Evolutionary conservation across 2,113 vertebrate species (phyloP), one percentile per base, ranked within the genome.

Genomic region (Xyrauchen texanus): DNA sequence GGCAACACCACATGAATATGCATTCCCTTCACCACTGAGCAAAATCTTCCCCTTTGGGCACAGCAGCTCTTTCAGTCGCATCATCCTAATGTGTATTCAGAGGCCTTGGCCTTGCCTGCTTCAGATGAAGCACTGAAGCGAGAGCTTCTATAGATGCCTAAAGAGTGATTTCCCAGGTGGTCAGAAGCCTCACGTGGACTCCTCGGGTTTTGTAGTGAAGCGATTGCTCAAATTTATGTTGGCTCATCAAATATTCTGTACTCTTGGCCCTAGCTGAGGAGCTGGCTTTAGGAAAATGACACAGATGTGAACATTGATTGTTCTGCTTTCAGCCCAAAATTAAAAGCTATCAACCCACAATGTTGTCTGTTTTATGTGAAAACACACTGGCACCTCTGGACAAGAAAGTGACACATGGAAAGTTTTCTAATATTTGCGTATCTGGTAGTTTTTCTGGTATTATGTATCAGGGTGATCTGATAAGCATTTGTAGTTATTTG

Each of bases 191-290:
- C 58, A 74, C 55, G n/a, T 72, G 70, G 44, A 11, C n/a, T 16
- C 9, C 60, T 51, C 16, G n/a, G 21, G 73, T 21, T 34, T 76
- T 42, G 65, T 85, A 86, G 89, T 80, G 78, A 86, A 86, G 85
- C 75, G 82, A 88, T 88, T 86, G 88, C 87, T 90, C 87, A 86
- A 82, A 85, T 86, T 34, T 34, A 34, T 3, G 3, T 89, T 88
- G 87, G 86, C 86, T 87, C 76, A 75, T 88, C 86, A 90, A 89
- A 90, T 85, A 89, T 87, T 15, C 12, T 65, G 62, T 65, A 21
- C 49, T n/a, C n/a, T 51, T 12, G 1, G 11, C 12, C 11, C n/a
- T 88, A 80, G 15, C 58, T 34, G 58, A 62, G 15, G 58, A 51
- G 60, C 58, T 9, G 46, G 16, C 16, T 6, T 74, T 21, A 74